Evolutionary conservation across 2,113 vertebrate species (phyloP).

Genomic region (Ciconia boyciana): DNA sequence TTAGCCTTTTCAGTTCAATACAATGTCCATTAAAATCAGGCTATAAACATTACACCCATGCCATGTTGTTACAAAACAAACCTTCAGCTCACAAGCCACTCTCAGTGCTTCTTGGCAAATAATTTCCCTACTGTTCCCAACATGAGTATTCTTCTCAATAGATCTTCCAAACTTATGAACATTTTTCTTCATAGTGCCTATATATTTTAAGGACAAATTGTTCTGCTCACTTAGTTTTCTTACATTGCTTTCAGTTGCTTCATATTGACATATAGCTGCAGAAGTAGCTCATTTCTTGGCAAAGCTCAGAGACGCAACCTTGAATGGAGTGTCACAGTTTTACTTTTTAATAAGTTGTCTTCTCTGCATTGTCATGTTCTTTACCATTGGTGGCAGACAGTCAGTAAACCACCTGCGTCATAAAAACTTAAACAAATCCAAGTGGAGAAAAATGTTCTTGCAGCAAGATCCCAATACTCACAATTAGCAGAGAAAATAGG

Average conservation of each 20-base stretch:
- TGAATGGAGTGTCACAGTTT: background rate
- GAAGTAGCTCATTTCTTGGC: background rate
- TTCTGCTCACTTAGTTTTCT: background rate
- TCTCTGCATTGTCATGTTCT: background rate
- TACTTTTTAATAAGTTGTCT: background rate
- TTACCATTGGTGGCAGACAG: background rate
- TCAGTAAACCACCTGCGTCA: background rate
- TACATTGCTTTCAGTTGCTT: background rate
- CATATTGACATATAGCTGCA: background rate
- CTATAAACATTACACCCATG: background rate
- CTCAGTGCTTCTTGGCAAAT: background rate
- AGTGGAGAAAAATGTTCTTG: background rate
- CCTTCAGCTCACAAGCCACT: background rate
- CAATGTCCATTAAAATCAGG: background rate
- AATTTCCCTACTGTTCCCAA: background rate
- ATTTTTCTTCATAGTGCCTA: background rate
- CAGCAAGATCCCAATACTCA: background rate
- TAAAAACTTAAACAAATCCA: background rate
- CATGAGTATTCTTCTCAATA: background rate
- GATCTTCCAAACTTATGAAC: background rate
- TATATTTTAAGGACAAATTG: background rate
- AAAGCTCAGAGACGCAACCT: background rate
- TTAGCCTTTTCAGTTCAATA: background rate
- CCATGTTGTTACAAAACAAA: background rate
- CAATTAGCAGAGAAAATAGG: background rate